Base-by-base conservation (phyloP, 2,888 invertebrate genomes). In the Odontothrips loti region DNA sequence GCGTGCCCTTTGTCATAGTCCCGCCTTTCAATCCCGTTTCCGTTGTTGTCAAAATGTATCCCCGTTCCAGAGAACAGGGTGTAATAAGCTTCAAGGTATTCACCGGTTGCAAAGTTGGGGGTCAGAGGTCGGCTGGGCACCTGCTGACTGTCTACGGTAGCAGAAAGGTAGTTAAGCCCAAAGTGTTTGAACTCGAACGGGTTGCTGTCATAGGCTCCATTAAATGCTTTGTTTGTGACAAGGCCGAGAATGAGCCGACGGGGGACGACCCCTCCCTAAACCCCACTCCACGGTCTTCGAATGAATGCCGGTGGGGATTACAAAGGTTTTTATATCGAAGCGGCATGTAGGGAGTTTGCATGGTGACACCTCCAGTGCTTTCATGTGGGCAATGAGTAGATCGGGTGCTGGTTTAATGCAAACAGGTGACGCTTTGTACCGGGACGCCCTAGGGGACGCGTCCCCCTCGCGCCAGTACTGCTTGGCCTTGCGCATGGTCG, bases 211-310 rank as follows among this genome's bases (percentile, higher is more conserved):
- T 47, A 79, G 63, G 83, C 82, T 10, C 84, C 83, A 23, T 84
- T 85, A 80, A 82, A 84, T 8, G 84, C 81, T 81, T 79, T 83
- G 68, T 85, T 84, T 79, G 83, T 79, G 0, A 84, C 84, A 80
- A 86, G 85, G 8, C 84, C 85, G n/a, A 86, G 47, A 29, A 86
- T 83, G 15, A 86, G 82, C 79, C 85, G 82, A 81, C 84, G 84
- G 0, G 86, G 86, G n/a, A 86, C 80, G 81, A 84, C 84, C 0
- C 85, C 63, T 81, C 85, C 85, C 80, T 86, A 86, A 80, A 86
- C 86, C 79, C 86, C 82, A 51, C n/a, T n/a, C n/a, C n/a, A n/a
- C n/a, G n/a, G n/a, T n/a, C n/a, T n/a, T n/a, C n/a, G n/a, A n/a
- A n/a, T 84, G 84, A 23, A 84, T 83, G 0, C 84, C 84, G 2